A percentile compares a stretch with the other conserved stretches of the same genome.
phyloP scores from a whole-genome alignment of 2,888 invertebrate species.

The Oxystoma pomonae region DNA sequence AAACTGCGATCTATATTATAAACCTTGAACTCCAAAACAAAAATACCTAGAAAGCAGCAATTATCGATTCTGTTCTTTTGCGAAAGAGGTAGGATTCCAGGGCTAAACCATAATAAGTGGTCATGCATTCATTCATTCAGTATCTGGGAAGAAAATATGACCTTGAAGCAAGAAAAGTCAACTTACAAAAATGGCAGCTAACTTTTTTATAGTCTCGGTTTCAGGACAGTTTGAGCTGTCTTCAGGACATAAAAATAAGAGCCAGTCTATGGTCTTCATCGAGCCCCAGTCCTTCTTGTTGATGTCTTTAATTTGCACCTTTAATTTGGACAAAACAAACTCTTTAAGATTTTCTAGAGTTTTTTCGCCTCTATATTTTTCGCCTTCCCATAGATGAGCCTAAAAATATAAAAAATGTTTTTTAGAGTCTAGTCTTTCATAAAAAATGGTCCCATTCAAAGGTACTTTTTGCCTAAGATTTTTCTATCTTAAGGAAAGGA shows the following conservation, averaged over 20 bases:
- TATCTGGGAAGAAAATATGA: too few species aligned
- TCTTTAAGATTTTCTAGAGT: slow-evolving; percentile 57
- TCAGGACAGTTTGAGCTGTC: slow-evolving; percentile 54
- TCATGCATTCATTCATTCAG: too few species aligned
- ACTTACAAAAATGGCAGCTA: slow-evolving; percentile 69
- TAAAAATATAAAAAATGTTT: slow-evolving; percentile 36
- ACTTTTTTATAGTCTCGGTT: slow-evolving; percentile 55
- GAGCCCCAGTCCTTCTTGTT: slow-evolving; percentile 44
- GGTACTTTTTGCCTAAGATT: too few species aligned
- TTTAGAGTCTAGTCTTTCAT: neutral
- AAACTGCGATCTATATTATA: too few species aligned
- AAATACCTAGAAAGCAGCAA: too few species aligned
- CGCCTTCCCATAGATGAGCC: slow-evolving; percentile 56
- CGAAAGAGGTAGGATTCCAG: too few species aligned
- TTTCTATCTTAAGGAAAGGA: too few species aligned
- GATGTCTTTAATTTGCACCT: slow-evolving; percentile 46
- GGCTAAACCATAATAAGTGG: too few species aligned
- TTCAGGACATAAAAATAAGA: slow-evolving; percentile 56
- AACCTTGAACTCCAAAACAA: too few species aligned
- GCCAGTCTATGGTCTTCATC: slow-evolving; percentile 48
- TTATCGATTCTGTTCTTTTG: too few species aligned
- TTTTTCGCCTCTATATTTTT: slow-evolving; percentile 58
- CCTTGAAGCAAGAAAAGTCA: too few species aligned
- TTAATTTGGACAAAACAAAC: slow-evolving; percentile 59
- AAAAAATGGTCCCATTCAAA: neutral